Conservation (phyloP, 1,140 invertebrate species). For the Drosophila willistoni region DNA sequence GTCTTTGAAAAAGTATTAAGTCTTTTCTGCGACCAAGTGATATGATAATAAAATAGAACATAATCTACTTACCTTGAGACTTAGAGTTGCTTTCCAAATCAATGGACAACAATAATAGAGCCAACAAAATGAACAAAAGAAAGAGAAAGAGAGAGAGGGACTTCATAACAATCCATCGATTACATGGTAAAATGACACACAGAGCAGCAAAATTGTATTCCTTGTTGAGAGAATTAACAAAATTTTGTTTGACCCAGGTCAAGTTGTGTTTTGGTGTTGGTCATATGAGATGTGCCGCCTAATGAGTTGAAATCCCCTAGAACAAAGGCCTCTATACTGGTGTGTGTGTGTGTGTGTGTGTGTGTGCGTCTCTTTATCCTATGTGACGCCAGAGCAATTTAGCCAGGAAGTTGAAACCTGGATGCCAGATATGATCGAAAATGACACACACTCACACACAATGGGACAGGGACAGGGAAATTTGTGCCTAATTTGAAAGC, state of each 20-base stretch:
- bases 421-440: slow-evolving; percentile 21
- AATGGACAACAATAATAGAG: too few relatives aligned
- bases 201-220: neutral
- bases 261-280: slow-evolving; percentile 3
- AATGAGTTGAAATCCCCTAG: slow-evolving; percentile 21
- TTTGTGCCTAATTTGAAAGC: slow-evolving; percentile 26
- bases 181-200: too few relatives aligned
- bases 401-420: slow-evolving; percentile 6
- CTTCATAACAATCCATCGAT: too few relatives aligned
- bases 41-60: too few relatives aligned
- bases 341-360: neutral
- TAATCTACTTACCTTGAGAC: too few relatives aligned
- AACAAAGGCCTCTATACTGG: neutral
- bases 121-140: too few relatives aligned
- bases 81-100: too few relatives aligned
- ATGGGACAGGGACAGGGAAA: neutral
- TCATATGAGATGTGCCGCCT: slow-evolving; percentile 11
- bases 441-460: slow-evolving; percentile 16
- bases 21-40: too few relatives aligned
- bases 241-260: slow-evolving; percentile 1
- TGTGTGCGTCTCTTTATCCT: neutral
- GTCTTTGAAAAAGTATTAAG: too few relatives aligned
- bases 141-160: too few relatives aligned
- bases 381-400: slow-evolving; percentile 17
- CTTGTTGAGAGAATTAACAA: neutral